phyloP scores from a whole-genome alignment of 2,113 vertebrate species.

The Nipponia nippon region DNA sequence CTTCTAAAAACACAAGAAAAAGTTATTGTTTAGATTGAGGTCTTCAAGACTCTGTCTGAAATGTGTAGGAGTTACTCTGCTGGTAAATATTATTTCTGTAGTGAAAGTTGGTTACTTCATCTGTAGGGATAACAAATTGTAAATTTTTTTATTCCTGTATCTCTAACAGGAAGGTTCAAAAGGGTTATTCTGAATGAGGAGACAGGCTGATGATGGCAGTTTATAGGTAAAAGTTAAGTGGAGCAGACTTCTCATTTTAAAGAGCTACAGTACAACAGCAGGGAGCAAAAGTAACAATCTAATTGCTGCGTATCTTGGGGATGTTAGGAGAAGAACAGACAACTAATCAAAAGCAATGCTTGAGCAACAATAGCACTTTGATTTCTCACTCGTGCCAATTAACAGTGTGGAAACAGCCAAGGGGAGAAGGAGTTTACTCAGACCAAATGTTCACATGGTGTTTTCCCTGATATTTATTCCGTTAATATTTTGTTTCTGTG shows the following conservation, averaged over 20 bases:
- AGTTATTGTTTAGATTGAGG: background rate
- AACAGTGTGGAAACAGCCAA: background rate
- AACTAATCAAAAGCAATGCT: background rate
- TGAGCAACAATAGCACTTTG: background rate
- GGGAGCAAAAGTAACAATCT: background rate
- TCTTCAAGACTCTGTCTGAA: background rate
- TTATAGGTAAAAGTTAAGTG: background rate
- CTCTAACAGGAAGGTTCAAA: background rate
- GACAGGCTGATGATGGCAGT: background rate
- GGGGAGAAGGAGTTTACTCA: background rate
- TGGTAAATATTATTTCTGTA: background rate
- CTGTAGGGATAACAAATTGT: background rate
- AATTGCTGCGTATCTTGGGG: background rate
- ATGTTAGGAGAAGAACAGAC: background rate
- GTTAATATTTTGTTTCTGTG: background rate
- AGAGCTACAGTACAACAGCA: background rate
- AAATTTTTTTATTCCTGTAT: background rate
- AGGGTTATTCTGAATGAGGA: background rate
- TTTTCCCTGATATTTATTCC: background rate
- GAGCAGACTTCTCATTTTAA: background rate
- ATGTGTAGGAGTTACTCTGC: background rate
- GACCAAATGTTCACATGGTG: background rate
- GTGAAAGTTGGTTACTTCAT: background rate
- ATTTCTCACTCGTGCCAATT: background rate
- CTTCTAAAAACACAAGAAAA: background rate